These are phyloP conservation scores for Calidris pygmaea DNA, from an alignment of 2,113 vertebrate species.

Conservation along the genomic window DNA sequence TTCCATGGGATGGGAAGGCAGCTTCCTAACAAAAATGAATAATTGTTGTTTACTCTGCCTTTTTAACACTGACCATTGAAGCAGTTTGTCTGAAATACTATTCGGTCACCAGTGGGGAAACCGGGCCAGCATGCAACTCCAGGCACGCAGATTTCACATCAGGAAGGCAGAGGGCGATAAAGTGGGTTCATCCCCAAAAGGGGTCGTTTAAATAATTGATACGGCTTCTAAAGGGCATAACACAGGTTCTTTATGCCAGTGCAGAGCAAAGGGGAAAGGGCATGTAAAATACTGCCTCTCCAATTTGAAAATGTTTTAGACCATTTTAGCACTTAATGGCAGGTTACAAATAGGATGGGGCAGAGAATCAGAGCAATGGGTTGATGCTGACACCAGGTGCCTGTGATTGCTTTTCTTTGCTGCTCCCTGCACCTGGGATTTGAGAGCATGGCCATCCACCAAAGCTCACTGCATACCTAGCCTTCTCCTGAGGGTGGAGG, in stretches of 20 bases:
- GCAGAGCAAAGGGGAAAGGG: neutral
- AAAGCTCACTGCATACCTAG: neutral
- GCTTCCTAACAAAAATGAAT: conserved; percentile 22
- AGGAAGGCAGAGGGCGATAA: neutral
- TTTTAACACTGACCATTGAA: conserved; percentile 14
- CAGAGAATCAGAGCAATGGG: neutral
- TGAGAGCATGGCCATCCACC: neutral
- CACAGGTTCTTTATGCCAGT: neutral
- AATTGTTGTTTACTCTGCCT: conserved; percentile 10
- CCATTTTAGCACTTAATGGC: neutral
- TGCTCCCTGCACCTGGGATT: neutral
- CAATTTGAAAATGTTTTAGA: neutral
- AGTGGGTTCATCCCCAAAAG: neutral
- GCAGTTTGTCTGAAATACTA: neutral
- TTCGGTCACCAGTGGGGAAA: neutral
- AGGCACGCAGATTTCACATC: neutral
- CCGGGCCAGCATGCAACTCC: neutral
- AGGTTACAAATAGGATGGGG: neutral
- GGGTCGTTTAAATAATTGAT: neutral
- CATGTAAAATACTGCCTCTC: neutral
- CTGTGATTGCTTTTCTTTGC: neutral
- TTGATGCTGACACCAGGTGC: neutral
- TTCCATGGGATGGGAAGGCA: conserved; percentile 8
- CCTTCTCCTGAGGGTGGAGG: neutral
- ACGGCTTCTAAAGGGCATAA: neutral